Conservation (phyloP, 2,888 invertebrate species). For the Steromphala cineraria region DNA sequence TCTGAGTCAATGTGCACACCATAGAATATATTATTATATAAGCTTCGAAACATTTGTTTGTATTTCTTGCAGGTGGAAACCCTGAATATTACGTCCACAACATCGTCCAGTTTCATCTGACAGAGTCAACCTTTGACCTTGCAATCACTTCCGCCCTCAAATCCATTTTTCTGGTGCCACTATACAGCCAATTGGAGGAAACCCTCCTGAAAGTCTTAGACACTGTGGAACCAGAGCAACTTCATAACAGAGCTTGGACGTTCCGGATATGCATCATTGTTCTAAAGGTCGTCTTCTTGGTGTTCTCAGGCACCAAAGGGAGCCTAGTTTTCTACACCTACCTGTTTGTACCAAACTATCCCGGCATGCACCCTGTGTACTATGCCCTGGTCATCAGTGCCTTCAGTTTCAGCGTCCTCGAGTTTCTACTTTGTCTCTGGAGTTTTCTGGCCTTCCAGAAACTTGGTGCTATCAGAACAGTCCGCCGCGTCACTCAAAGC, state of each 20-base stretch:
- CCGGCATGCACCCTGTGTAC: slow-evolving; percentile 63
- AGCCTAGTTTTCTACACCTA: slow-evolving; percentile 58
- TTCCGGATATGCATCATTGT: slow-evolving; percentile 43
- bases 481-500: slow-evolving; percentile 59
- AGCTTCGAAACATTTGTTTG: too few relatives aligned
- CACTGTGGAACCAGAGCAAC: slow-evolving; percentile 39
- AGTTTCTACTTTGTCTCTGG: slow-evolving; percentile 52
- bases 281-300: slow-evolving; percentile 42
- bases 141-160: slow-evolving; percentile 63
- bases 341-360: slow-evolving; percentile 48
- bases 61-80: slow-evolving; percentile 62
- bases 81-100: slow-evolving; percentile 68
- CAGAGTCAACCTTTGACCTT: slow-evolving; percentile 70
- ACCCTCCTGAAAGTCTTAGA: slow-evolving; percentile 48
- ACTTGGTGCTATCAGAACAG: slow-evolving; percentile 51
- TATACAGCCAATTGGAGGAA: slow-evolving; percentile 58
- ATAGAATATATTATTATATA: too few relatives aligned
- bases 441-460: slow-evolving; percentile 56
- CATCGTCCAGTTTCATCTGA: slow-evolving; percentile 62
- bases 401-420: slow-evolving; percentile 54
- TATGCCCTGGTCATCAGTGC: slow-evolving; percentile 62
- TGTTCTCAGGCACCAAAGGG: slow-evolving; percentile 49
- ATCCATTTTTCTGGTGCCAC: slow-evolving; percentile 48
- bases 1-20: too few relatives aligned
- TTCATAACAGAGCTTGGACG: slow-evolving; percentile 31